phyloP scores from a whole-genome alignment of 2,113 vertebrate genomes.

The Saguinus imperator region DNA sequence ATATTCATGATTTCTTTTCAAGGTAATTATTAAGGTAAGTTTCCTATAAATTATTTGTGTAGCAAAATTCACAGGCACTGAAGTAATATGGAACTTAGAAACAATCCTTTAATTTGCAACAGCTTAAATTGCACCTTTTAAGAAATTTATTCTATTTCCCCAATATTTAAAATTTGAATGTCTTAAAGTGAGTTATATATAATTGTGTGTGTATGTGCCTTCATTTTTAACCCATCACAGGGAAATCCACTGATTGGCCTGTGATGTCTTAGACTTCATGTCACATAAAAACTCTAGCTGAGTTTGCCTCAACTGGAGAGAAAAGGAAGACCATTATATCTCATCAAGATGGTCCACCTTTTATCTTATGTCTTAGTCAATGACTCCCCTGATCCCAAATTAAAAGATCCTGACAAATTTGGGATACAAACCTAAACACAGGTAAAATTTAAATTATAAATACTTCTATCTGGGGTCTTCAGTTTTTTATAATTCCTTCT shows the following conservation, averaged over 20 bases:
- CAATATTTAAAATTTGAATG: neutral
- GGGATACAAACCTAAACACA: neutral
- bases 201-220: neutral
- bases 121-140: neutral
- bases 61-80: neutral
- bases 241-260: neutral
- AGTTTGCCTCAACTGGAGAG: neutral
- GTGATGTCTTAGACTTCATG: neutral
- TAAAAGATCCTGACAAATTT: neutral
- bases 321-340: neutral
- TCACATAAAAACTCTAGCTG: neutral
- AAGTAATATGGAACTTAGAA: neutral
- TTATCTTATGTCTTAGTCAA: neutral
- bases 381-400: neutral
- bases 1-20: neutral
- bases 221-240: neutral
- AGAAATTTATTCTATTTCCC: neutral
- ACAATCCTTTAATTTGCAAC: neutral
- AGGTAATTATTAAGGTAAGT: neutral
- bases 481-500: neutral
- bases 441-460: slow-evolving; percentile 13
- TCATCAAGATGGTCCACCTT: neutral
- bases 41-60: neutral
- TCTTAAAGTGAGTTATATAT: neutral
- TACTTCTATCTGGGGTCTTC: neutral